Percentiles rank a stretch among this genome's conserved stretches.
Evolutionary conservation across 30 jellyfish, hydroid and myxozoan species (phyloP).

Genomic region (Turritopsis rubra): DNA sequence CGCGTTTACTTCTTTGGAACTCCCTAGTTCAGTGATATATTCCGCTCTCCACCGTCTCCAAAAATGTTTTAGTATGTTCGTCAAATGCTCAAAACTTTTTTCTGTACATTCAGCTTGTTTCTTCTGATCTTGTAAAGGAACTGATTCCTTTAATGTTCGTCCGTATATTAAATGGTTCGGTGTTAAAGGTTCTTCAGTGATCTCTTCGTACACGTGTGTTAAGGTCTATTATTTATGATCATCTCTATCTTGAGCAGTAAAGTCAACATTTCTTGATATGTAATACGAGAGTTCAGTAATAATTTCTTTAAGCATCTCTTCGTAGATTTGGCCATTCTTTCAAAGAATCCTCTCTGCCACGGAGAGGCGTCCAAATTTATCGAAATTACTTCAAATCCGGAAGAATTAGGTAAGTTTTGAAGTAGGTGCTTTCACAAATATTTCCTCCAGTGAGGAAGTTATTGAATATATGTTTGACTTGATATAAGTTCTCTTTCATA

Average conservation of each 20-base stretch:
- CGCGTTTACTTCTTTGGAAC: background rate
- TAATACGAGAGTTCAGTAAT: constrained; percentile 1
- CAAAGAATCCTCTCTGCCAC: background rate
- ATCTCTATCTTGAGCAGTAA: background rate
- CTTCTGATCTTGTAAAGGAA: background rate
- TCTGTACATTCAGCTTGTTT: background rate
- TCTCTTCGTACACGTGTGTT: background rate
- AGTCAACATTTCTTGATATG: background rate
- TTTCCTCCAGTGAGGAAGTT: no score
- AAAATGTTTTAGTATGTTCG: background rate
- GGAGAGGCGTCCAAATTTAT: background rate
- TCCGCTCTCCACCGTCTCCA: constrained; percentile 9
- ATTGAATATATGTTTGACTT: background rate
- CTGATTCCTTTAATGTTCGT: background rate
- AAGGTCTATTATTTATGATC: constrained; percentile 7
- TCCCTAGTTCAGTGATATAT: background rate
- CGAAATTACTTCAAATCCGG: no score
- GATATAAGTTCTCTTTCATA: background rate
- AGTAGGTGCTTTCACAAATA: no score
- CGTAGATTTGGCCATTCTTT: background rate
- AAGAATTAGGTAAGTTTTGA: no score
- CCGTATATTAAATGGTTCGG: background rate
- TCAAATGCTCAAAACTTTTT: background rate
- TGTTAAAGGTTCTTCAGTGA: background rate
- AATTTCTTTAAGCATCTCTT: background rate